Evolutionary conservation across 1,140 invertebrate genomes (phyloP).

Genomic region (Drosophila insularis): DNA sequence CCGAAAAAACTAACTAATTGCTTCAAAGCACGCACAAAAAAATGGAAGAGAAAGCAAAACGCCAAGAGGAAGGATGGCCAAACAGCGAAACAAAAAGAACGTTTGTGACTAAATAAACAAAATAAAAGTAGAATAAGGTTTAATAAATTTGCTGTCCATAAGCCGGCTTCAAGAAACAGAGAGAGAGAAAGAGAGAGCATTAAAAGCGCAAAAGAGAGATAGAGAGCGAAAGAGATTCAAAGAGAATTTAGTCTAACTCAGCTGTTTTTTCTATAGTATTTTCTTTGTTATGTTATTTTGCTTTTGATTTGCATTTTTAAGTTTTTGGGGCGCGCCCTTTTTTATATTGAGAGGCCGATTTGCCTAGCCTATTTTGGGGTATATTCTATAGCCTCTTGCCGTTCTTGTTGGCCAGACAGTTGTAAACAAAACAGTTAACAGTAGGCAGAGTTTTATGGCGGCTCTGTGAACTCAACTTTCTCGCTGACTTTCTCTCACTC

Average conservation of each 20-base stretch:
- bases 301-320: slow-evolving; percentile 41
- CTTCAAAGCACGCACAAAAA: slow-evolving; percentile 49
- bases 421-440: slow-evolving; percentile 58
- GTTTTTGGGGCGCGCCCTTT: slow-evolving; percentile 66
- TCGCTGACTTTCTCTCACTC: neutral
- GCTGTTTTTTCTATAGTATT: slow-evolving; percentile 41
- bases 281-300: slow-evolving; percentile 19
- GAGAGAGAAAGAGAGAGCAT: neutral
- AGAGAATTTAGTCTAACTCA: slow-evolving; percentile 34
- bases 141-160: slow-evolving; percentile 52
- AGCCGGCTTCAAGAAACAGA: slow-evolving; percentile 22
- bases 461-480: slow-evolving; percentile 46
- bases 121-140: slow-evolving; percentile 29
- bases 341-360: slow-evolving; percentile 12
- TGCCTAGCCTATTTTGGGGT: slow-evolving; percentile 24
- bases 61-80: slow-evolving; percentile 3
- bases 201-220: neutral
- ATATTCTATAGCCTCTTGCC: neutral
- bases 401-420: slow-evolving; percentile 19
- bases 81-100: slow-evolving; percentile 3
- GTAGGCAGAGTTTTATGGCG: slow-evolving; percentile 52
- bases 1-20: slow-evolving; percentile 62
- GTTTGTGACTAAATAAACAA: slow-evolving; percentile 51
- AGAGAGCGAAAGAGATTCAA: neutral
- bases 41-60: neutral